Evolutionary conservation across 2,797 vertebrate species (phyloP).

Genomic region (Xenopus petersii): DNA sequence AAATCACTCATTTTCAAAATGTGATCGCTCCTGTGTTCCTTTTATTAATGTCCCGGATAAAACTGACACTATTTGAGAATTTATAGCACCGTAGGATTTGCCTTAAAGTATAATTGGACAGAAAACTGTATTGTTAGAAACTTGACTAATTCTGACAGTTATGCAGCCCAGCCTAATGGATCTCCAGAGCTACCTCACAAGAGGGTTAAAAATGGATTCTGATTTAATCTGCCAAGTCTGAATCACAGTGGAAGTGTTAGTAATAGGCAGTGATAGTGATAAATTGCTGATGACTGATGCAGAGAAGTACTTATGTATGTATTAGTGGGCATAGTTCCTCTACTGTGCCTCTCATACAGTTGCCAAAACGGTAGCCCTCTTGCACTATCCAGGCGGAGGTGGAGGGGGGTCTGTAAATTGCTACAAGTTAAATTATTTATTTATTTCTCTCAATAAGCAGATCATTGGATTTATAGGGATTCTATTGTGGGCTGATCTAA

Average conservation of each 20-base stretch:
- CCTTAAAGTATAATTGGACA: constrained; percentile 17
- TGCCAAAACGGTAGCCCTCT: too few species aligned
- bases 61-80: neutral
- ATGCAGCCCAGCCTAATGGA: neutral
- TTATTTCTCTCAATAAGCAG: too few species aligned
- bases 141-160: constrained; percentile 13
- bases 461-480: too few species aligned
- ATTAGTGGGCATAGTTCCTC: too few species aligned
- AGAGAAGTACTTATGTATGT: too few species aligned
- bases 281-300: constrained; percentile 5
- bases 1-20: neutral
- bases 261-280: constrained; percentile 10
- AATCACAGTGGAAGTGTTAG: neutral
- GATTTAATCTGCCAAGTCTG: neutral
- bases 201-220: constrained; percentile 13
- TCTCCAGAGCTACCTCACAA: neutral
- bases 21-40: neutral
- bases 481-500: too few species aligned
- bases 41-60: neutral
- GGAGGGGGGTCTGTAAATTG: too few species aligned
- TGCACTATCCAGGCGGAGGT: too few species aligned
- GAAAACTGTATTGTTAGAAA: constrained; percentile 1
- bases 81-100: constrained; percentile 3
- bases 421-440: too few species aligned
- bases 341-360: too few species aligned